A percentile compares a stretch with the other conserved stretches of the same genome.
These are phyloP conservation scores for Carapus acus DNA, from an alignment of 2,797 vertebrate species.

Conservation along the genomic window DNA sequence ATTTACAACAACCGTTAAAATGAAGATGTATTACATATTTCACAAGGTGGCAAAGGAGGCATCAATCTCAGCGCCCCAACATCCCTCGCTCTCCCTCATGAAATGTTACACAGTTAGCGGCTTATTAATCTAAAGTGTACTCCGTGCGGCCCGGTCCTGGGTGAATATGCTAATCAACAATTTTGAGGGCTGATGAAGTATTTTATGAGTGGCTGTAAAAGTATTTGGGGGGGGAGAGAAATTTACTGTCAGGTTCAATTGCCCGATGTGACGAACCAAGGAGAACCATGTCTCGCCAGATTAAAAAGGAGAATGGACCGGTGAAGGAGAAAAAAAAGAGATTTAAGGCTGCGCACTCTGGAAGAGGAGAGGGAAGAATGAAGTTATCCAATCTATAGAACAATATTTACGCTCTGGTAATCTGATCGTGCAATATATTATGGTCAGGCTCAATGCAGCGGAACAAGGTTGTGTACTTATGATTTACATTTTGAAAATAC, in stretches of 20 bases:
- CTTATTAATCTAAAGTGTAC: conserved; percentile 69
- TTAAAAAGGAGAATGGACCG: conserved; percentile 45
- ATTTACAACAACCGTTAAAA: conserved; percentile 70
- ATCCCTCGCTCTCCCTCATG: conserved; percentile 35
- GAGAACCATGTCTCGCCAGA: conserved; percentile 47
- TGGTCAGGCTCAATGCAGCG: too few species aligned
- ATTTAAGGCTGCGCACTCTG: conserved; percentile 14
- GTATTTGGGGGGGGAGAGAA: conserved; percentile 56
- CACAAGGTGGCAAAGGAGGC: conserved; percentile 62
- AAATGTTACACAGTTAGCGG: conserved; percentile 62
- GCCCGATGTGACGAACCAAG: conserved; percentile 57
- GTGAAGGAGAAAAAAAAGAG: conserved; percentile 29
- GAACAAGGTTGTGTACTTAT: too few species aligned
- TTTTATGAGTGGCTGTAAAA: conserved; percentile 65
- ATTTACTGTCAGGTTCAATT: conserved; percentile 66
- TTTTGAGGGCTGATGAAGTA: conserved; percentile 66
- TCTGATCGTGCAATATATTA: too few species aligned
- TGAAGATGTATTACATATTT: conserved; percentile 76
- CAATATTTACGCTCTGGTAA: too few species aligned
- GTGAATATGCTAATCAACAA: conserved; percentile 71
- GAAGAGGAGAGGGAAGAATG: conserved; percentile 23
- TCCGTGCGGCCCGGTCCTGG: conserved; percentile 49
- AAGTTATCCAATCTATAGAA: conserved; percentile 6
- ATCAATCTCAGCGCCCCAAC: conserved; percentile 56
- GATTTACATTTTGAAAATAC: too few species aligned